phyloP scores from a whole-genome alignment of 53 echinoderm and acorn worm species.

The Astropecten irregularis region DNA sequence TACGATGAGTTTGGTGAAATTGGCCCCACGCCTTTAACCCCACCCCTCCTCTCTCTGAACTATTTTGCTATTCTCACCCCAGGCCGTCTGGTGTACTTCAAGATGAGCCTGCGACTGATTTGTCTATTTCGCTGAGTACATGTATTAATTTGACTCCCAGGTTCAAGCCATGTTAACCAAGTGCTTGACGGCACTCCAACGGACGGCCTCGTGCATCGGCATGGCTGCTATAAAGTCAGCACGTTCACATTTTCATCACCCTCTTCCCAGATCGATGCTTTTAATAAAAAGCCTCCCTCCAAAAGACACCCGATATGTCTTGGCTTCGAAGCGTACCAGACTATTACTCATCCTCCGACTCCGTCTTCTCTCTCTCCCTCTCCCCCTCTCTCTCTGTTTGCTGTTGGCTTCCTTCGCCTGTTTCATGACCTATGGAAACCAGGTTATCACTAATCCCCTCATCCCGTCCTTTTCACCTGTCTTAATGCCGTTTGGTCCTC shows the following conservation, averaged over 20 bases:
- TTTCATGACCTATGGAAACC: conserved; percentile 46
- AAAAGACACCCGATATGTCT: background rate
- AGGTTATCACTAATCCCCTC: conserved; percentile 46
- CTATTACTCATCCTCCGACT: conserved; percentile 31
- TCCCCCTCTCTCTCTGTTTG: background rate
- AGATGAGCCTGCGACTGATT: too few relatives aligned
- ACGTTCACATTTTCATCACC: background rate
- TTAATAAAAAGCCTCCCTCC: background rate
- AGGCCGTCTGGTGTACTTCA: too few relatives aligned
- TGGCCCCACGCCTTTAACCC: too few relatives aligned
- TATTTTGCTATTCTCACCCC: too few relatives aligned
- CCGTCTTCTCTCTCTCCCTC: too few relatives aligned
- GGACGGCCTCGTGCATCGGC: background rate
- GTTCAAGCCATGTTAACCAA: too few relatives aligned
- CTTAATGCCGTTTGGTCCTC: conserved; percentile 37
- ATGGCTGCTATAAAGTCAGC: background rate
- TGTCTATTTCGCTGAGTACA: too few relatives aligned
- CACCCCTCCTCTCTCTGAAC: too few relatives aligned
- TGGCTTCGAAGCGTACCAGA: conserved; percentile 12
- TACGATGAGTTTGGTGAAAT: too few relatives aligned
- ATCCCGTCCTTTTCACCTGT: conserved; percentile 50
- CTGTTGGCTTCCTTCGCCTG: background rate
- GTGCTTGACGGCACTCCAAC: too few relatives aligned
- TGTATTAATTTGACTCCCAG: too few relatives aligned
- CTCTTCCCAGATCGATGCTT: background rate